Evolutionary conservation across 2,888 invertebrate species (phyloP).

Genomic region (Phyllotreta cruciferae): DNA sequence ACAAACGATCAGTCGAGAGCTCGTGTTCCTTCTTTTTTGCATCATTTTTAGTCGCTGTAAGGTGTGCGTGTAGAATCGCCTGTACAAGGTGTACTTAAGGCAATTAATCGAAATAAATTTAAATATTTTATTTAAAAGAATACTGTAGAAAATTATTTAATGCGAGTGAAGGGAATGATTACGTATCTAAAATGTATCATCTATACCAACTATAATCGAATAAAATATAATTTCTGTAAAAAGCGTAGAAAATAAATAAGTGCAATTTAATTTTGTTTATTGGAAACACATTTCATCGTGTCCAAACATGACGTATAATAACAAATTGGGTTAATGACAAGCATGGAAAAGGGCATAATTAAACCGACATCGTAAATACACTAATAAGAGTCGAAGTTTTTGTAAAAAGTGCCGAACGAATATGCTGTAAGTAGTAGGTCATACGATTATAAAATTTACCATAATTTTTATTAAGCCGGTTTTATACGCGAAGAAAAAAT

Average conservation of each 20-base stretch:
- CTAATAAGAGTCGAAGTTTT: slow-evolving; percentile 14
- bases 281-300: slow-evolving; percentile 7
- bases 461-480: slow-evolving; percentile 1
- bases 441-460: slow-evolving; percentile 11
- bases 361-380: slow-evolving; percentile 20
- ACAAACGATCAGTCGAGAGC: slow-evolving; percentile 20
- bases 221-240: background rate
- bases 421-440: slow-evolving; percentile 6
- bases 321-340: slow-evolving; percentile 19
- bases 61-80: too few species aligned
- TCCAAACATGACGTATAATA: slow-evolving; percentile 9
- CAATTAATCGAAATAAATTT: too few species aligned
- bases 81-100: too few species aligned
- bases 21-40: background rate
- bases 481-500: too few species aligned
- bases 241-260: background rate
- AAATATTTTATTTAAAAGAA: too few species aligned
- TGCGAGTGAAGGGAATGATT: too few species aligned
- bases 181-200: too few species aligned
- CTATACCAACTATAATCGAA: background rate
- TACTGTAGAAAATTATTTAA: too few species aligned
- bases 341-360: slow-evolving; percentile 17
- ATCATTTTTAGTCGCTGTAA: background rate
- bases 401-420: slow-evolving; percentile 13
- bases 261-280: background rate